These are phyloP conservation scores for Strigamia transsilvanica DNA, from an alignment of 2,888 invertebrate genomes.

Conservation along the genomic window DNA sequence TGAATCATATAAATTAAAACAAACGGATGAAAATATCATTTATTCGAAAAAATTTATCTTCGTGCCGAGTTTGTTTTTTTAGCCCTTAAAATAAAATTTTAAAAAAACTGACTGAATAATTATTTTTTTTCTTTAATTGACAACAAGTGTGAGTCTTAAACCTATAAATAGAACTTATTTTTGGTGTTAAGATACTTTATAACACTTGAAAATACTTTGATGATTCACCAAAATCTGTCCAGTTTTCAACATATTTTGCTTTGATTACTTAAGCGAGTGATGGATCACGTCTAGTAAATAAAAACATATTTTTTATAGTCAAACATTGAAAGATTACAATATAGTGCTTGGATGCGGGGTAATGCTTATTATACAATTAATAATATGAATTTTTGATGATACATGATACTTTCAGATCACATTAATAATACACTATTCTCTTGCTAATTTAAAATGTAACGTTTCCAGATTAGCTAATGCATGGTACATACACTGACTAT, in stretches of 20 bases:
- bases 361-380: constrained; percentile 17
- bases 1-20: not conserved
- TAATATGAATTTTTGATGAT: constrained; percentile 18
- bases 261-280: not conserved
- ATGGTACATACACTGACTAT: constrained; percentile 31
- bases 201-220: not conserved
- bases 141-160: not conserved
- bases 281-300: not conserved
- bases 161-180: not conserved
- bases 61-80: too few species aligned
- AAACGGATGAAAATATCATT: not conserved
- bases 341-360: constrained; percentile 5
- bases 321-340: not conserved
- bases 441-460: not conserved
- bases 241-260: too few species aligned
- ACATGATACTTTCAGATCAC: constrained; percentile 34
- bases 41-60: too few species aligned
- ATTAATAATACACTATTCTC: constrained; percentile 4
- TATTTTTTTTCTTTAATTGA: not conserved
- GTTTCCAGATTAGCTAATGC: not conserved
- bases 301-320: constrained; percentile 18
- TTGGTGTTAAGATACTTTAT: not conserved
- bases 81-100: too few species aligned
- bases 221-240: not conserved
- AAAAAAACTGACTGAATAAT: not conserved